A percentile compares a stretch with the other conserved stretches of the same genome.
phyloP scores from a whole-genome alignment of 1,140 invertebrate genomes.

The Brachionus paranguensis region DNA sequence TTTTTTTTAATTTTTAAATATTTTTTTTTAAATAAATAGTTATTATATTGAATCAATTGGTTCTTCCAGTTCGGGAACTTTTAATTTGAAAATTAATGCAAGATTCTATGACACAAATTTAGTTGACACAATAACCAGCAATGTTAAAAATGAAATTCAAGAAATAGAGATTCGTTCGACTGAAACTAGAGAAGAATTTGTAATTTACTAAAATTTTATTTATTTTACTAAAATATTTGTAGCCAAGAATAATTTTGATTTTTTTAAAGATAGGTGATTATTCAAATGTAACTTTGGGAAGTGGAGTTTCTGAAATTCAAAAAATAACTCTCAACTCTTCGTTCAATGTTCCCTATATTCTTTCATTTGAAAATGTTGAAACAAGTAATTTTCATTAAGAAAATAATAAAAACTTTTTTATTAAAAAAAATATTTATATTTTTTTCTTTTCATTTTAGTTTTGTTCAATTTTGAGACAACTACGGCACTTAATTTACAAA shows the following conservation, averaged over 20 bases:
- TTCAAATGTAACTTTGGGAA: not conserved
- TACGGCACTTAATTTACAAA: not conserved
- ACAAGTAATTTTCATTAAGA: not conserved
- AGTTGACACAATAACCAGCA: not conserved
- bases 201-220: not conserved
- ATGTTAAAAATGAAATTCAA: slow-evolving; percentile 39
- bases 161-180: slow-evolving; percentile 11
- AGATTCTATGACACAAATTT: not conserved
- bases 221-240: not conserved
- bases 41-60: slow-evolving; percentile 29
- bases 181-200: not conserved
- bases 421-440: too few relatives aligned
- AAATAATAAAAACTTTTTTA: not conserved
- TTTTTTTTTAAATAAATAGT: not conserved
- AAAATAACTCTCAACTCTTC: not conserved
- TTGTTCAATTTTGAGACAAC: not conserved
- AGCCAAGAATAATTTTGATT: not conserved
- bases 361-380: slow-evolving; percentile 1
- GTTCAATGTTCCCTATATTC: not conserved
- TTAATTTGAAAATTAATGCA: not conserved
- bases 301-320: not conserved
- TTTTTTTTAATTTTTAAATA: not conserved
- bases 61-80: not conserved
- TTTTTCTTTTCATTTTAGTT: not conserved
- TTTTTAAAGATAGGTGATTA: not conserved